A percentile compares a stretch with the other conserved stretches of the same genome.
These are phyloP conservation scores for Tiphia femorata DNA, from an alignment of 2,888 invertebrate genomes.

Conservation along the genomic window DNA sequence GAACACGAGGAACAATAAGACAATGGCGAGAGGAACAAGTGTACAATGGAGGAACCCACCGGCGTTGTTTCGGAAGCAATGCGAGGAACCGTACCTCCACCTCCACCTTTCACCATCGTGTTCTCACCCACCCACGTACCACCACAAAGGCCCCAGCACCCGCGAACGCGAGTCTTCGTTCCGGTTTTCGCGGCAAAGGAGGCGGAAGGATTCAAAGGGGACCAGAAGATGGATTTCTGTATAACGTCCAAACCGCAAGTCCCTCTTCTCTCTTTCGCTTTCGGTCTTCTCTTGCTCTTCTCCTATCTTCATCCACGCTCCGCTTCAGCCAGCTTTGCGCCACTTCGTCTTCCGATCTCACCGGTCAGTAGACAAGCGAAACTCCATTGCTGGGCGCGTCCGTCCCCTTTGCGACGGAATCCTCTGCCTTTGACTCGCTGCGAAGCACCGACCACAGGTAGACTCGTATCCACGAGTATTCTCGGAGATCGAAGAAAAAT, in stretches of 20 bases:
- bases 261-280: neutral
- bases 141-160: neutral
- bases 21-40: slow-evolving; percentile 55
- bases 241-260: slow-evolving; percentile 4
- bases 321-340: neutral
- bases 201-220: slow-evolving; percentile 1
- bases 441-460: neutral
- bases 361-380: neutral
- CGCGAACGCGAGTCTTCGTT: neutral
- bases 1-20: slow-evolving; percentile 57
- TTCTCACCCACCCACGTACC: no score
- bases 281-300: slow-evolving; percentile 3
- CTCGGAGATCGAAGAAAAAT: neutral
- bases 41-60: slow-evolving; percentile 52
- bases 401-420: neutral
- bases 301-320: neutral
- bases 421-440: slow-evolving; percentile 1
- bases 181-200: neutral
- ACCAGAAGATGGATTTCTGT: slow-evolving; percentile 15
- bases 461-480: neutral
- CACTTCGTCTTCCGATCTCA: neutral
- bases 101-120: no score
- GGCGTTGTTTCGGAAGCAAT: slow-evolving; percentile 32
- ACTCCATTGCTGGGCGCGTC: neutral
- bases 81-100: no score